Evolutionary conservation across 2,113 vertebrate species (phyloP), one percentile per base, ranked within the genome.

Genomic region (Oostethus manadensis): DNA sequence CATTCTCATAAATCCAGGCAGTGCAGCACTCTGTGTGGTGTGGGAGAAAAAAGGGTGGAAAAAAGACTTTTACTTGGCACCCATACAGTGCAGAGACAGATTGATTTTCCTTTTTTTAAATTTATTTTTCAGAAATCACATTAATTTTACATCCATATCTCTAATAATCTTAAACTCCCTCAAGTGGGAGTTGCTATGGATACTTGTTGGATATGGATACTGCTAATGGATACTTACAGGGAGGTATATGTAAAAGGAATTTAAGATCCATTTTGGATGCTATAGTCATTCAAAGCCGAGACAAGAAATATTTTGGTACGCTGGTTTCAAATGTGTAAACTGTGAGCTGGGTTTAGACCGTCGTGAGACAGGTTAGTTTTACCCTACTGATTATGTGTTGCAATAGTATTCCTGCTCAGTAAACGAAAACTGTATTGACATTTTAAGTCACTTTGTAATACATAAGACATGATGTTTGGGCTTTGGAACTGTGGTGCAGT

Each of bases 1-100:
- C 75, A 85, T 75, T 77, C 82, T 79, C 83, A 76, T 87, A 86
- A 85, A 87, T 77, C 80, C 71, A 82, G 80, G 66, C 70, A 77
- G 53, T 70, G 60, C 53, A 50, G 78, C 75, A 72, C 60, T 83
- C 65, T 87, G 35, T 18, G 85, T 66, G 80, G 85, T 84, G 73
- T 70, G 47, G 48, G 56, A 78, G 71, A 78, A 54, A 60, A 62
- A 74, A 78, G 68, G 67, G 43, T 38, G 45, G 62, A 63, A 62
- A 74, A 81, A 61, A 69, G 62, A 74, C 70, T 78, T 70, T 59
- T 47, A 67, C 65, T 81, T 84, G 81, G 81, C 76, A 76, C 60
- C 66, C 47, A 40, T 60, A 71, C 49, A 56, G 71, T 60, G 70
- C 49, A 56, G 71, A 68, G 45, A 82, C 72, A 51, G 49, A 70